phyloP scores from a whole-genome alignment of 2,113 vertebrate genomes.

The Chaetura pelagica region DNA sequence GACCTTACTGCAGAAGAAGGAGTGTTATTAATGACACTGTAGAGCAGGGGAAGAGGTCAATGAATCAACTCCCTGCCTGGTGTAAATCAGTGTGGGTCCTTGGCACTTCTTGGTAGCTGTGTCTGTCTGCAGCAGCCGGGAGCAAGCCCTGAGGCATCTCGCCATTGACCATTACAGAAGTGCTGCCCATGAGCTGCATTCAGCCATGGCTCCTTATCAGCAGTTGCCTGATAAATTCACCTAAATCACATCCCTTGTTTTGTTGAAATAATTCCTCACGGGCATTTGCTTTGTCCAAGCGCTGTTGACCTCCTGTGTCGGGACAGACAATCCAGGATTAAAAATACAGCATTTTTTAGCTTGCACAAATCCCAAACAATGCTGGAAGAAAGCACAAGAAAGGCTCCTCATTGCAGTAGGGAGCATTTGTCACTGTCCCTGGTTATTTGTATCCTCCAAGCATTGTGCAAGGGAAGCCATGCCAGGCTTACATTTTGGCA shows the following conservation, averaged over 20 bases:
- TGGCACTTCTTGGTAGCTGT: neutral
- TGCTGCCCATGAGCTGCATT: neutral
- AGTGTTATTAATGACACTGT: neutral
- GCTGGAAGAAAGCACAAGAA: conserved; percentile 11
- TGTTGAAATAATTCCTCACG: conserved; percentile 56
- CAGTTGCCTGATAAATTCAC: conserved; percentile 52
- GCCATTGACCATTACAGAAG: neutral
- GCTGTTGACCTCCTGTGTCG: conserved; percentile 27
- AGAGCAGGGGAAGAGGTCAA: neutral
- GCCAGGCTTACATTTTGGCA: conserved; percentile 48
- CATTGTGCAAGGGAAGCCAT: conserved; percentile 41
- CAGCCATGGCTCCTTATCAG: conserved; percentile 37
- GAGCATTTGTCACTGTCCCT: conserved; percentile 65
- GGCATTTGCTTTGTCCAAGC: conserved; percentile 58
- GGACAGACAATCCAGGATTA: conserved; percentile 56
- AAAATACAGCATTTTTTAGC: conserved; percentile 49
- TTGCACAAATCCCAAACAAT: conserved; percentile 28
- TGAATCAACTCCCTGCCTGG: neutral
- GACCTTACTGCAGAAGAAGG: neutral
- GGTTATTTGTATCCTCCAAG: conserved; percentile 59
- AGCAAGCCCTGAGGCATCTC: neutral
- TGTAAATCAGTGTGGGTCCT: neutral
- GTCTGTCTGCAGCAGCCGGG: neutral
- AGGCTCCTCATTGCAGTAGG: neutral
- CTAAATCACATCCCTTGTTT: conserved; percentile 41